A percentile compares a stretch with the other conserved stretches of the same genome.
Evolutionary conservation across 1,140 invertebrate species (phyloP).

Genomic region (Hydropsyche tenuis): DNA sequence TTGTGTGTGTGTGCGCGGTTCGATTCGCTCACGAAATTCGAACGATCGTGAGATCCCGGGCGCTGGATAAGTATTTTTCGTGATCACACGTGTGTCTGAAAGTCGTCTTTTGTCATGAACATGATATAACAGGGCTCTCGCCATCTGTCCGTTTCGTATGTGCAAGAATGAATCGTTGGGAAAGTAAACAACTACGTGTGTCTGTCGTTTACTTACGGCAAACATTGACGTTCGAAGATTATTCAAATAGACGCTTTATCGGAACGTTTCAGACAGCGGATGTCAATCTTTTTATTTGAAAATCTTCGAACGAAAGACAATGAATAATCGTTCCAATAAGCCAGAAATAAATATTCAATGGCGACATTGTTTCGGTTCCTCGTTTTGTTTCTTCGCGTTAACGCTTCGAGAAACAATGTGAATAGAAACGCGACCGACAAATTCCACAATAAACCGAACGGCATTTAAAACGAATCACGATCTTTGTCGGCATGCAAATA

Average conservation of each 20-base stretch:
- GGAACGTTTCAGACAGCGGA: neutral
- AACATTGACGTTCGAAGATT: conserved; percentile 17
- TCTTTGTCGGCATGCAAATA: conserved; percentile 22
- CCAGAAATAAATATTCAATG: too few species aligned
- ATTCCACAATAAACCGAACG: neutral
- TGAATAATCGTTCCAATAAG: neutral
- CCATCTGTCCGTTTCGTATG: conserved; percentile 22
- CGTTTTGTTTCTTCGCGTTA: too few species aligned
- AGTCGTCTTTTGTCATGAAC: neutral
- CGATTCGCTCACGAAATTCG: neutral
- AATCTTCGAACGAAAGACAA: neutral
- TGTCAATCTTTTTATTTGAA: neutral
- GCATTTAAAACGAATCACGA: conserved; percentile 21
- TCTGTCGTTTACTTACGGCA: conserved; percentile 5
- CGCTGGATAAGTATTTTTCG: neutral
- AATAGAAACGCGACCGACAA: neutral
- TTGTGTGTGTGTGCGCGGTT: too few species aligned
- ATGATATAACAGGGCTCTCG: conserved; percentile 15
- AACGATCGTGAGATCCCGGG: neutral
- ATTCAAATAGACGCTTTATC: neutral
- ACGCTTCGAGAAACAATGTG: too few species aligned
- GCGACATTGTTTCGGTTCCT: too few species aligned
- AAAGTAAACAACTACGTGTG: conserved; percentile 21
- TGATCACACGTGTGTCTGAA: conserved; percentile 31
- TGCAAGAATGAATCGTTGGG: conserved; percentile 16